Conservation (phyloP, 1,140 invertebrate species). For the Campoletis sonorensis region DNA sequence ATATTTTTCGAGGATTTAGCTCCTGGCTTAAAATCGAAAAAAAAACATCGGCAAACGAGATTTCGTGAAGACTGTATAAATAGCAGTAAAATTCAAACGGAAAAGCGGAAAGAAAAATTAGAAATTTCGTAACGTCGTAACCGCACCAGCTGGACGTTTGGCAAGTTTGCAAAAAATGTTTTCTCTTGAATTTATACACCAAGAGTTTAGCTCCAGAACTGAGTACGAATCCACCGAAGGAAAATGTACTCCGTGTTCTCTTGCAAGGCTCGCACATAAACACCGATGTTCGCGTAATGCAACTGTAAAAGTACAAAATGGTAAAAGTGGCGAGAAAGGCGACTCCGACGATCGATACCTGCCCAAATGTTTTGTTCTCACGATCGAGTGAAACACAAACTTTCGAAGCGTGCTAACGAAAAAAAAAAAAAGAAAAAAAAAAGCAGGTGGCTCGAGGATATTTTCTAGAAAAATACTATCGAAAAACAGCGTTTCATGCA, state of each 20-base stretch:
- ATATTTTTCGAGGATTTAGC: too few species aligned
- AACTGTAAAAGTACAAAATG: not conserved
- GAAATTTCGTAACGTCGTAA: not conserved
- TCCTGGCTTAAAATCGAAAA: too few species aligned
- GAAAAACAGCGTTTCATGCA: not conserved
- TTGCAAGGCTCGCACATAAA: not conserved
- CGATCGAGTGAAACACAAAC: constrained; percentile 10
- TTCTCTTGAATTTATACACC: not conserved
- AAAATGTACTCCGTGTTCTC: not conserved
- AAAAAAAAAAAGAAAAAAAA: not conserved
- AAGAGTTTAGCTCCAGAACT: not conserved
- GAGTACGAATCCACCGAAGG: too few species aligned
- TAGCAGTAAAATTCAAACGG: not conserved
- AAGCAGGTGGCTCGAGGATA: too few species aligned
- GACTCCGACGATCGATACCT: not conserved
- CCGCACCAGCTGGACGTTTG: not conserved
- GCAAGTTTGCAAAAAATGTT: not conserved
- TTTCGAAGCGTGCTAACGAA: not conserved
- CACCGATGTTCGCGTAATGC: not conserved
- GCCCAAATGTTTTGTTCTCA: constrained; percentile 3
- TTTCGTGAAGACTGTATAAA: not conserved
- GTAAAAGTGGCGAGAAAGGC: not conserved
- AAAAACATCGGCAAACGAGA: not conserved
- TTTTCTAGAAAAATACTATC: too few species aligned
- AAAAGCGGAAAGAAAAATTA: not conserved